Evolutionary conservation across 2,113 vertebrate species (phyloP).

Genomic region (Tachysurus vachellii): DNA sequence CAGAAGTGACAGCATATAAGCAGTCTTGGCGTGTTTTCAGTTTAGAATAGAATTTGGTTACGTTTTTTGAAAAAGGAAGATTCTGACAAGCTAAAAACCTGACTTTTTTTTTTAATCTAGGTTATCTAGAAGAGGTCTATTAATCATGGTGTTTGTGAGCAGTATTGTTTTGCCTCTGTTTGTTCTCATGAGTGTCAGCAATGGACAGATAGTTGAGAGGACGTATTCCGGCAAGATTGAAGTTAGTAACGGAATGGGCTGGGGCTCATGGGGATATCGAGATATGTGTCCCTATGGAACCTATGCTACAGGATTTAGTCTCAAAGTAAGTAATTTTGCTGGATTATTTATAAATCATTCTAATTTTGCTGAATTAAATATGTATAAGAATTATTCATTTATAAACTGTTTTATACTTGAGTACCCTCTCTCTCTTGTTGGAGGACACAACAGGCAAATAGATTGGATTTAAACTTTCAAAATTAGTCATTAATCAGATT

Average conservation of each 20-base stretch:
- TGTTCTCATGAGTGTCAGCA: not conserved
- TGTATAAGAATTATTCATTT: not conserved
- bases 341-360: not conserved
- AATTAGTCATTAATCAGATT: too few species aligned
- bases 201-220: not conserved
- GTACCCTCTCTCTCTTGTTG: too few species aligned
- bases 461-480: too few species aligned
- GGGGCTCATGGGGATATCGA: not conserved
- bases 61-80: not conserved
- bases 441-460: too few species aligned
- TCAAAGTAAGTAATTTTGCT: not conserved
- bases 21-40: not conserved
- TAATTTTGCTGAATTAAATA: not conserved
- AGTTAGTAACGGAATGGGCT: not conserved
- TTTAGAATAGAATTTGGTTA: not conserved
- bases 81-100: not conserved
- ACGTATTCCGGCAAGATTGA: not conserved
- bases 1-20: not conserved
- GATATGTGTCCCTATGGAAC: slow-evolving; percentile 9
- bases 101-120: not conserved
- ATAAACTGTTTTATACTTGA: not conserved
- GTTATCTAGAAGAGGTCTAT: not conserved
- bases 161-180: not conserved
- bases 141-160: not conserved
- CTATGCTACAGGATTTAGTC: not conserved